A percentile compares a stretch with the other conserved stretches of the same genome.
phyloP scores from a whole-genome alignment of 1,140 invertebrate genomes.

The Drosophila asahinai region DNA sequence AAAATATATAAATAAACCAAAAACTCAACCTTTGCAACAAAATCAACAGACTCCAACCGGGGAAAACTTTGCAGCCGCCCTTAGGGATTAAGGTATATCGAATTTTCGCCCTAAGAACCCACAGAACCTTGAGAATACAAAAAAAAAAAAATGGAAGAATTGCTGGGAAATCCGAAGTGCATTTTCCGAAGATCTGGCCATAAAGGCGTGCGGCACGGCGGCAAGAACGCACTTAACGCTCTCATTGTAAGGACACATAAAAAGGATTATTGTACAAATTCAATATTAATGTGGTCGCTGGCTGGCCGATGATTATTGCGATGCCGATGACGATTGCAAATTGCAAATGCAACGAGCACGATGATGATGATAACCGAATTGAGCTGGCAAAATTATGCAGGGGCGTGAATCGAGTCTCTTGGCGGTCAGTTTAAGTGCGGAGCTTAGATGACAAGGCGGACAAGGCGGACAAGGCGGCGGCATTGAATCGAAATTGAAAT shows the following conservation, averaged over 20 bases:
- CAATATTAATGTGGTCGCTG: constrained; percentile 72
- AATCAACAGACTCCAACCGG: neutral
- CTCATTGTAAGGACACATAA: constrained; percentile 76
- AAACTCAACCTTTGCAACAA: neutral
- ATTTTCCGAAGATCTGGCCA: constrained; percentile 53
- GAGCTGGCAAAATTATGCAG: constrained; percentile 80
- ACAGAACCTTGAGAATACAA: neutral
- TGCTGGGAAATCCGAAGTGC: constrained; percentile 18
- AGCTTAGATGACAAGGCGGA: constrained; percentile 61
- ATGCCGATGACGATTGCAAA: constrained; percentile 2
- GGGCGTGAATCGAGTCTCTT: constrained; percentile 74
- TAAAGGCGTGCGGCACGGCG: constrained; percentile 59
- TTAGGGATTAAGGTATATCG: constrained; percentile 3
- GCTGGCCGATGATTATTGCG: constrained; percentile 1
- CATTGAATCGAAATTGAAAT: constrained; percentile 63
- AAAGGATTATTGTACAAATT: constrained; percentile 83
- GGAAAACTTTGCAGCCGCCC: neutral
- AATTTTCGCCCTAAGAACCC: neutral
- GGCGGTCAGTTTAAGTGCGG: constrained; percentile 67
- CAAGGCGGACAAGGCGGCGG: constrained; percentile 25
- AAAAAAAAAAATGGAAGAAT: neutral
- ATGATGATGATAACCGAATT: constrained; percentile 13
- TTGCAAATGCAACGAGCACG: constrained; percentile 8
- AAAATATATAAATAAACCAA: neutral
- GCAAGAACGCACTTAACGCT: constrained; percentile 63